Percentiles rank a stretch among this genome's conserved stretches.
Evolutionary conservation across 1,140 invertebrate genomes (phyloP).

Genomic region (Dreissena rostriformis): DNA sequence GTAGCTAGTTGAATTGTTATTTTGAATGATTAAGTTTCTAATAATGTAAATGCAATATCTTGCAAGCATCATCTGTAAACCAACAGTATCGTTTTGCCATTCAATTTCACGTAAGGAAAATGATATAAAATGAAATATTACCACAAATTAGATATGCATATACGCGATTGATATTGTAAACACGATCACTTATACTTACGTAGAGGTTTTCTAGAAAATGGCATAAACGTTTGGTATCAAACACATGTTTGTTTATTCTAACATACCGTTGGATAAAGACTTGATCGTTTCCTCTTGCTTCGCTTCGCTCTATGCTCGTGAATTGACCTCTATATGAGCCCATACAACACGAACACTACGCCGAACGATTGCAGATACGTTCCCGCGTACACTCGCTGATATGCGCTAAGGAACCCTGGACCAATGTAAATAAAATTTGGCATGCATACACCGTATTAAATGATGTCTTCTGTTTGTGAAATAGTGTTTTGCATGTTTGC

Average conservation of each 20-base stretch:
- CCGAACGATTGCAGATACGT: conserved; percentile 66
- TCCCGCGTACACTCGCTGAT: conserved; percentile 67
- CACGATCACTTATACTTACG: background rate
- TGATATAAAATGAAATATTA: background rate
- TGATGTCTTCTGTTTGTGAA: background rate
- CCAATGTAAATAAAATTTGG: conserved; percentile 61
- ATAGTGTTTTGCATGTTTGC: background rate
- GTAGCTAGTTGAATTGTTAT: too few species aligned
- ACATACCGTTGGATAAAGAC: conserved; percentile 29
- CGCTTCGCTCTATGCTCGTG: conserved; percentile 62
- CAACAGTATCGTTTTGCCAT: background rate
- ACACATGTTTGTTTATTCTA: background rate
- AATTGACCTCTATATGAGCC: conserved; percentile 67
- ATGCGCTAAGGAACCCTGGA: conserved; percentile 57
- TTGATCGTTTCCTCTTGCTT: conserved; percentile 65
- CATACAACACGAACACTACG: conserved; percentile 67
- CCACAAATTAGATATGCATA: background rate
- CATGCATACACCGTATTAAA: conserved; percentile 63
- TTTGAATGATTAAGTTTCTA: too few species aligned
- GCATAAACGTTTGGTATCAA: background rate
- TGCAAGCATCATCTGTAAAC: too few species aligned
- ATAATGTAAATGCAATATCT: too few species aligned
- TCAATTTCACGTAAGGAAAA: background rate
- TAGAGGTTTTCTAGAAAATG: background rate
- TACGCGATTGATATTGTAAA: background rate